A percentile compares a stretch with the other conserved stretches of the same genome.
These are phyloP conservation scores for Thunnus thynnus DNA, from an alignment of 2,113 vertebrate genomes.

Conservation along the genomic window DNA sequence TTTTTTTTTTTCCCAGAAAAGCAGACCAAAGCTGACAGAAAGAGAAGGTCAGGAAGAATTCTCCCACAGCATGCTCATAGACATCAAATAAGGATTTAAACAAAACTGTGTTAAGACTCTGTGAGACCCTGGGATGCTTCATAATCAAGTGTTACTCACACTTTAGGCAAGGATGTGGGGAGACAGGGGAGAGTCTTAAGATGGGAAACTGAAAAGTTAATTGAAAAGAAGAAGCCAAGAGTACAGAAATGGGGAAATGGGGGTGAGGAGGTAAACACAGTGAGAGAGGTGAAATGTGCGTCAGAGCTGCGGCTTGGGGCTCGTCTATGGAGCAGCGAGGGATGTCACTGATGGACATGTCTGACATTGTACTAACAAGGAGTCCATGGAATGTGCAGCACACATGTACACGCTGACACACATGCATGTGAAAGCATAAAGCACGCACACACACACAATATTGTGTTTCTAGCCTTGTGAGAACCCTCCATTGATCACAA, in stretches of 20 bases:
- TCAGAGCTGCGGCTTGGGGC: constrained; percentile 45
- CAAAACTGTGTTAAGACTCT: constrained; percentile 7
- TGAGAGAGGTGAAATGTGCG: constrained; percentile 31
- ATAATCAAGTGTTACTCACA: constrained; percentile 21
- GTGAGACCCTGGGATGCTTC: constrained; percentile 18
- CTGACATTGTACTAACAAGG: constrained; percentile 75
- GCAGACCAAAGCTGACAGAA: constrained; percentile 8
- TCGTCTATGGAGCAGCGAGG: constrained; percentile 33
- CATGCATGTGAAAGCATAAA: constrained; percentile 11
- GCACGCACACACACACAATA: constrained; percentile 1
- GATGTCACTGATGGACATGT: constrained; percentile 65
- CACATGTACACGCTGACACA: constrained; percentile 14
- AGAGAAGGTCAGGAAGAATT: constrained; percentile 17
- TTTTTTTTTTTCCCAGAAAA: neutral
- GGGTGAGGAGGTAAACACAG: constrained; percentile 35
- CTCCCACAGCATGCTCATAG: neutral
- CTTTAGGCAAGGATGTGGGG: neutral
- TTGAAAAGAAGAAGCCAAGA: constrained; percentile 47
- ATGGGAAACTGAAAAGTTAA: constrained; percentile 29
- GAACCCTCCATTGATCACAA: neutral
- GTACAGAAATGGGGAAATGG: neutral
- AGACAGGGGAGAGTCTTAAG: neutral
- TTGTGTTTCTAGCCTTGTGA: constrained; percentile 7
- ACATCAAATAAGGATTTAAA: constrained; percentile 31
- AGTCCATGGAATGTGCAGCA: constrained; percentile 36